Base-by-base conservation (phyloP, 2,113 vertebrate species). In the Brevimyrus niger region DNA sequence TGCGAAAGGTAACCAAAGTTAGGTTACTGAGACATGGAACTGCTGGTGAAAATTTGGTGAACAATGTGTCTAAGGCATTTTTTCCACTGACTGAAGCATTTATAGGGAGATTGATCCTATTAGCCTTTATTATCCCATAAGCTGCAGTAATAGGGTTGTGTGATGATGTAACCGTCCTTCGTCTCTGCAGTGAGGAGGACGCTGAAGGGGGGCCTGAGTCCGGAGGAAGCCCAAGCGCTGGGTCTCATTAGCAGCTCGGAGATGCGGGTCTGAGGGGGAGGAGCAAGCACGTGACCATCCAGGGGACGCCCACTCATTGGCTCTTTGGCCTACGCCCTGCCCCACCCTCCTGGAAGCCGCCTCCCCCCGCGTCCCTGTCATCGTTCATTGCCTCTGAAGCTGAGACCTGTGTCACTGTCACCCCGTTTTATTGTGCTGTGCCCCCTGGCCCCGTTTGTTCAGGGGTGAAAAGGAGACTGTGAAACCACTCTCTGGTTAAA, bases 211-310 rank as follows among this genome's bases (percentile, higher is more conserved):
- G 98, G 98, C 90, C 93, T 99, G 94, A 98, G 97, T 10, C 95
- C 97, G 27, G 98, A 99, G 94, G 98, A 99, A 95, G 98, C 97
- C 82, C 97, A 97, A 91, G 97, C 98, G 87, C 95, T 99, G 86
- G 98, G 98, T 89, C 95, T 99, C 91, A 96, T 98, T 89, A 96
- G 96, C 89, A 96, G 97, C 86, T 96, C 97, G 0, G 98, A 99
- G 95, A 95, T 99, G 96, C 97, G 98, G 92, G 96, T 99, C 95
- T 99, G 96, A 99, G 87, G 88, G 44, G 87, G n/a, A 73, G 0
- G 91, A 91, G 90, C 53, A 93, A 46, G 92, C 91, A 92, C 92
- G 87, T 80, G 69, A 87, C 90, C 35, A n/a, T 88, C 88, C 90
- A 87, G 44, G 89, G 88, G 86, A 91, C 86, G 84, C 91, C 90